These are phyloP conservation scores for Athrips mouffetella DNA, from an alignment of 2,888 invertebrate genomes.

Conservation along the genomic window DNA sequence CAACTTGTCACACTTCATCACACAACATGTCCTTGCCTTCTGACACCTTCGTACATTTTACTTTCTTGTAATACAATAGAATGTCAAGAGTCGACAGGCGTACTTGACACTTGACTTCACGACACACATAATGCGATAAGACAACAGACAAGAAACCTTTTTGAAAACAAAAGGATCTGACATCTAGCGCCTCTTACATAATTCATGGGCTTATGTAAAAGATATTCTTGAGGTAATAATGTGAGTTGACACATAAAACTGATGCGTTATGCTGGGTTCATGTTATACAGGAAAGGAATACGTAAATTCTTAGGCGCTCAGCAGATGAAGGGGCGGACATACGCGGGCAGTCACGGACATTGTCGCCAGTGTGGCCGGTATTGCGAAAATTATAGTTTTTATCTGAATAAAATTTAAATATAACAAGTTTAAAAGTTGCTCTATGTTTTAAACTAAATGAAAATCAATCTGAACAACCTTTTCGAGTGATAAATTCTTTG, in stretches of 20 bases:
- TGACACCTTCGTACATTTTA: neutral
- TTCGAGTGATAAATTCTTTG: too few relatives aligned
- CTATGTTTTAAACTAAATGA: too few relatives aligned
- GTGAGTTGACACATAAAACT: neutral
- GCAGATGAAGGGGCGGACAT: too few relatives aligned
- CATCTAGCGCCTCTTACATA: constrained; percentile 11
- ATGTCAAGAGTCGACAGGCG: constrained; percentile 24
- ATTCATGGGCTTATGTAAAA: constrained; percentile 1
- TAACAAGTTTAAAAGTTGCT: too few relatives aligned
- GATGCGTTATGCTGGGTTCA: neutral
- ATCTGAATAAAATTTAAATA: too few relatives aligned
- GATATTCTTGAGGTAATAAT: neutral
- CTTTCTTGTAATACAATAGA: constrained; percentile 20
- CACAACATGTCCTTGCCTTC: neutral
- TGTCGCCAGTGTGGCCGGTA: too few relatives aligned
- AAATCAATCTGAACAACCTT: too few relatives aligned
- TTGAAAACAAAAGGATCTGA: constrained; percentile 23
- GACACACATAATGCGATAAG: constrained; percentile 7
- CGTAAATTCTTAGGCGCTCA: too few relatives aligned
- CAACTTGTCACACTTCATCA: neutral
- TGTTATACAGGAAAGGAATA: too few relatives aligned
- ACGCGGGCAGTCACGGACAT: too few relatives aligned
- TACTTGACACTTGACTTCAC: constrained; percentile 24
- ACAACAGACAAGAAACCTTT: constrained; percentile 18
- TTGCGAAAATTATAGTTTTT: too few relatives aligned